Evolutionary conservation across 1,140 invertebrate genomes (phyloP), one percentile per base, ranked within the genome.

Genomic region (Sweltsa coloradensis): DNA sequence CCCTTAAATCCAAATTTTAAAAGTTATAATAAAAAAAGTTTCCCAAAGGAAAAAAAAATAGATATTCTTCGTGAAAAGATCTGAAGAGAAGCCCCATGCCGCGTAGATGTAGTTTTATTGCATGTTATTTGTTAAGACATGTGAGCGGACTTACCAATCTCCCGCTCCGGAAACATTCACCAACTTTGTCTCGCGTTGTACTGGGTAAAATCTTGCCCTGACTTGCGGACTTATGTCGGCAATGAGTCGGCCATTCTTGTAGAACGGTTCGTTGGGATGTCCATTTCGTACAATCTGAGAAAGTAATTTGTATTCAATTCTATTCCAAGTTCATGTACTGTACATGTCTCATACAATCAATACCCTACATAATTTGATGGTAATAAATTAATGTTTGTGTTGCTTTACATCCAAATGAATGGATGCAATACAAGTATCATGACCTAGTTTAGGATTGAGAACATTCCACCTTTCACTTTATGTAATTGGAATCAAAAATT

Each of bases 81-180:
- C 29, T 9, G 29, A 9, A 31, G 19, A 4, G 34, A 7, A 3
- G 19, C n/a, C 18, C 21, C 34, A 18, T 18, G 6, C 5, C 21
- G 6, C 21, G 21, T 9, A 36, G 11, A 18, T 11, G 2, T 18
- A 9, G 34, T 18, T 18, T 6, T 36, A 16, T 19, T 40, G 37
- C 21, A 49, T 18, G 27, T 21, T 16, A 50, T n/a, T n/a, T n/a
- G n/a, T n/a, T n/a, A n/a, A n/a, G n/a, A n/a, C n/a, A n/a, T n/a
- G n/a, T n/a, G n/a, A n/a, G n/a, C n/a, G n/a, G n/a, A 55, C 59
- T 53, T 53, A 68, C 66, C 68, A 69, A 50, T 71, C 68, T 27
- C 68, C 68, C 23, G 66, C 74, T 5, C 74, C 74, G 41, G 73
- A 76, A 16, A 75, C 74, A 55, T 67, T 76, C 4, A 70, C 64